Base-by-base conservation (phyloP, 2,888 invertebrate species). In the Orthonychiurus folsomi region DNA sequence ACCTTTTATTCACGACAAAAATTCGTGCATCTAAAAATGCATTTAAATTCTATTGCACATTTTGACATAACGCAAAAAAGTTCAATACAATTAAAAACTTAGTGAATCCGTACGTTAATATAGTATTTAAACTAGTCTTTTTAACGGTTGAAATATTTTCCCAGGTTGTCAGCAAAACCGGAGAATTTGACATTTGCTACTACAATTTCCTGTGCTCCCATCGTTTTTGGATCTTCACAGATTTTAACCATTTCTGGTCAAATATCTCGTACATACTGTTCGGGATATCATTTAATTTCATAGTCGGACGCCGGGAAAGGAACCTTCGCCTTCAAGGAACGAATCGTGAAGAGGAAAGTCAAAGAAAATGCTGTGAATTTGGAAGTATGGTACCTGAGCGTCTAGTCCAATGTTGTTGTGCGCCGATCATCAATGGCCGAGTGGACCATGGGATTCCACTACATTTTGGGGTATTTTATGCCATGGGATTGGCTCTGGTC, bases 241-340 rank as follows among this genome's bases (percentile, higher is more conserved):
- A 71, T 54, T 71, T 71, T 52, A 71, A 71, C 59, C 71, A 71
- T 58, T 71, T 71, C 48, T 71, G 69, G 69, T 69, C 69, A 9
- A 72, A 72, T 53, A 65, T 70, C 50, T 68, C 68, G 3, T 70
- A 70, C 60, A 62, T 70, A 9, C 69, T 70, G 12, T 72, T 72
- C 59, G 69, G 70, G 23, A 9, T 68, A 48, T 56, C 67, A 15
- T 70, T 67, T 52, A 67, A 68, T 25, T 62, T 62, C 26, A 63
- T 69, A 52, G 71, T 71, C 18, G 60, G 68, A 12, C 47, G 66
- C 54, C 54, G 71, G 28, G 67, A 66, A 5, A 56, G 54, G 2
- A 67, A 67, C 55, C 50, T 67, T 5, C 58, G 47, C 18, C 50
- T 54, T 18, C 26, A 18, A 27, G n/a, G 15, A n/a, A 18, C 20